Evolutionary conservation across 1,140 invertebrate species (phyloP).

Genomic region (Drosophila arawakana): DNA sequence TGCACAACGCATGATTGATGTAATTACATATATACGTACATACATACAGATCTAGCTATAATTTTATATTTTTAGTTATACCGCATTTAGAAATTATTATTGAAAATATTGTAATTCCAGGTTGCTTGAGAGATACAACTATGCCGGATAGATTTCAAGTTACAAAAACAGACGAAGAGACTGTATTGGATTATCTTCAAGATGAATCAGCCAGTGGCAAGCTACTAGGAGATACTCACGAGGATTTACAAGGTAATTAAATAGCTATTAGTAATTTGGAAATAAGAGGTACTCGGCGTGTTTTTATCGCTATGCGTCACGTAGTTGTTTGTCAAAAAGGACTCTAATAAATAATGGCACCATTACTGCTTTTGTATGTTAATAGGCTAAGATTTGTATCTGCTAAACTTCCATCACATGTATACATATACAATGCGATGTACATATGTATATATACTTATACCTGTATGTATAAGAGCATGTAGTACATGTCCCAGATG

Average conservation of each 20-base stretch:
- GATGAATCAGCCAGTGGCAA: conserved; percentile 79
- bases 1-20: too few relatives aligned
- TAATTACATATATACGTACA: too few relatives aligned
- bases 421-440: not conserved
- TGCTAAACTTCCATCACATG: not conserved
- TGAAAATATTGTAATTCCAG: conserved; percentile 38
- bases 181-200: conserved; percentile 71
- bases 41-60: too few relatives aligned
- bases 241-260: conserved; percentile 61
- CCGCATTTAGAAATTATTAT: not conserved
- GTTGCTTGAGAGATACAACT: conserved; percentile 49
- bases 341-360: not conserved
- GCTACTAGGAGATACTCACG: conserved; percentile 68
- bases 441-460: conserved; percentile 2
- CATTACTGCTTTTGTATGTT: conserved; percentile 11
- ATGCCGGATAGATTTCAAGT: conserved; percentile 84
- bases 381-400: conserved; percentile 20
- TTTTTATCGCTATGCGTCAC: not conserved
- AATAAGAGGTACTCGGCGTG: not conserved
- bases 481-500: conserved; percentile 44
- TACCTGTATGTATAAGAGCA: conserved; percentile 1
- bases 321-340: not conserved
- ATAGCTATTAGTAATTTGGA: not conserved
- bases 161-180: conserved; percentile 79
- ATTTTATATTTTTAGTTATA: too few relatives aligned